Evolutionary conservation across 2,113 vertebrate species (phyloP).

Genomic region (Lepidiolamprologus cunningtoni): DNA sequence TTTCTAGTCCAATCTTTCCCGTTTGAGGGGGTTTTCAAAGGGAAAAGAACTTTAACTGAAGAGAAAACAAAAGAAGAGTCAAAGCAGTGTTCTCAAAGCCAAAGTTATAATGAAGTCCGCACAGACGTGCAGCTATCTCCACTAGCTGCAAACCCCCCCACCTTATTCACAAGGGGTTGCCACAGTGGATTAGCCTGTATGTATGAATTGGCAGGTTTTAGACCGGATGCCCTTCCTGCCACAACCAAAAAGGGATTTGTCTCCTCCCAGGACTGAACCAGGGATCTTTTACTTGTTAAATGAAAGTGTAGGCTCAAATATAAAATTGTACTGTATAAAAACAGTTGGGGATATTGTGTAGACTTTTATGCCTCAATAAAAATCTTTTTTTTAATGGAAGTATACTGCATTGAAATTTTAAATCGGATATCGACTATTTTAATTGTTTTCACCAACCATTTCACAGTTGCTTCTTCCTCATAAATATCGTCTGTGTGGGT

Average conservation of each 20-base stretch:
- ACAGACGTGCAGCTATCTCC: background rate
- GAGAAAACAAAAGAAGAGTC: slow-evolving; percentile 5
- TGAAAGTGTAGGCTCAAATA: background rate
- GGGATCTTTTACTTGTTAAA: background rate
- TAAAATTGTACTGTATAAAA: background rate
- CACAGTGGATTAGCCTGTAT: background rate
- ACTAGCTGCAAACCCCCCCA: background rate
- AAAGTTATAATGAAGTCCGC: slow-evolving; percentile 22
- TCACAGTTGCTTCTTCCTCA: background rate
- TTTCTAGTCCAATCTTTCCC: background rate
- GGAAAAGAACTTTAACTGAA: background rate
- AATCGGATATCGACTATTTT: background rate
- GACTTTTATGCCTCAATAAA: background rate
- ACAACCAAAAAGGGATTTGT: background rate
- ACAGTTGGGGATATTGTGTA: background rate
- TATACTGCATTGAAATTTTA: background rate
- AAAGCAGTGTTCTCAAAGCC: slow-evolving; percentile 19
- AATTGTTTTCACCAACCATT: background rate
- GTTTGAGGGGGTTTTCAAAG: slow-evolving; percentile 9
- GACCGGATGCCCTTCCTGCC: background rate
- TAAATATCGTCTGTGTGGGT: background rate
- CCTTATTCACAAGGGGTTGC: background rate
- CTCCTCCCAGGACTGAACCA: background rate
- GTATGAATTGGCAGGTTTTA: background rate
- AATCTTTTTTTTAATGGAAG: background rate